Conservation (phyloP, 2,113 vertebrate genomes). For the Tiliqua scincoides region DNA sequence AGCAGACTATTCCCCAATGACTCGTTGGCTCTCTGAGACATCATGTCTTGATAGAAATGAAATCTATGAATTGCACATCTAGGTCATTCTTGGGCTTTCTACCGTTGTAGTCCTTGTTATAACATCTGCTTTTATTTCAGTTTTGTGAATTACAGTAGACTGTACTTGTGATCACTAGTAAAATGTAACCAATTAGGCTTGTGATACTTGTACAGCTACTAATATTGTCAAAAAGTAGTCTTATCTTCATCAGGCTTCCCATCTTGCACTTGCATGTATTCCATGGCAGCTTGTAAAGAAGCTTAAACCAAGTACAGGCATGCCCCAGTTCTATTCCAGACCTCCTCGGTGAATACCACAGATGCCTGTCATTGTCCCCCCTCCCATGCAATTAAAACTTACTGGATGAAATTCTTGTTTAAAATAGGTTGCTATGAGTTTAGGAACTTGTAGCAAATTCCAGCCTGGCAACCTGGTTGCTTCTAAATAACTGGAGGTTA, state of each 20-base stretch:
- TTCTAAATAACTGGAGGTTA: too few relatives aligned
- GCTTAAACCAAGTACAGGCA: neutral
- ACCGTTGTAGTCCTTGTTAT: neutral
- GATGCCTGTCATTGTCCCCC: too few relatives aligned
- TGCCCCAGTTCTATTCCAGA: too few relatives aligned
- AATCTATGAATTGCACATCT: neutral
- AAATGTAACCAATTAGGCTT: neutral
- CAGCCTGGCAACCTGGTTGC: too few relatives aligned
- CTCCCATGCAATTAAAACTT: too few relatives aligned
- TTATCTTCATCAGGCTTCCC: neutral
- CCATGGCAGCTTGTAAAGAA: neutral
- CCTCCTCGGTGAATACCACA: too few relatives aligned
- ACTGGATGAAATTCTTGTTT: too few relatives aligned
- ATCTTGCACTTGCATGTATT: neutral
- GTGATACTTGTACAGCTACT: neutral
- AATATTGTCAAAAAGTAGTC: neutral
- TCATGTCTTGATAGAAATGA: neutral
- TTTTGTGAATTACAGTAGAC: neutral
- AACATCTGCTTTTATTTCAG: neutral
- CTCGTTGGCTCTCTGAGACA: neutral
- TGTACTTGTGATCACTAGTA: neutral
- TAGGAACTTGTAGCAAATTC: too few relatives aligned
- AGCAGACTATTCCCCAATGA: neutral
- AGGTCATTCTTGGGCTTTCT: neutral
- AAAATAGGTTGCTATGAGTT: too few relatives aligned